Percentiles rank a stretch among this genome's conserved stretches.
These are phyloP conservation scores for Asarcornis scutulata DNA, from an alignment of 2,113 vertebrate genomes.

Conservation along the genomic window DNA sequence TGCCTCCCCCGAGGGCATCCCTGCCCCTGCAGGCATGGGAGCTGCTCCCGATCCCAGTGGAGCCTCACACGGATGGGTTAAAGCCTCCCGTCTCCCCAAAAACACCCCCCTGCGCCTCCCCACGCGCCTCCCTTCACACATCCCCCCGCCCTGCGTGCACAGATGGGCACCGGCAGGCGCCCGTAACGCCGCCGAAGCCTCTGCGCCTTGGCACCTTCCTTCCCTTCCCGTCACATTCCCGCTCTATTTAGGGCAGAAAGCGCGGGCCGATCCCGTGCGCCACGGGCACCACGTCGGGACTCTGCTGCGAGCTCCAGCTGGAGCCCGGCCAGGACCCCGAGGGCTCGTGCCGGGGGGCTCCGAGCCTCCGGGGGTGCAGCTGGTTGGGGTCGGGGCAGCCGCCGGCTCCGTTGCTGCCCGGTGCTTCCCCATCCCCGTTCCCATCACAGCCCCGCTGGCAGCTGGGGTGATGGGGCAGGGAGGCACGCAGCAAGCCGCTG, in stretches of 20 bases:
- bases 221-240: not conserved
- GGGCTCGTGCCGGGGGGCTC: not conserved
- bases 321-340: conserved; percentile 44
- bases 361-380: not conserved
- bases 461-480: conserved; percentile 22
- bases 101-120: not conserved
- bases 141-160: not conserved
- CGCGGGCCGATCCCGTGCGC: not conserved
- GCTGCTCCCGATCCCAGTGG: not conserved
- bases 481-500: not conserved
- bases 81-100: not conserved
- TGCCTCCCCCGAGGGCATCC: not conserved
- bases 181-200: not conserved
- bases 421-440: not conserved
- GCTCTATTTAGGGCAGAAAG: conserved; percentile 38
- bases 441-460: fast-evolving
- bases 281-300: not conserved
- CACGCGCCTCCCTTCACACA: not conserved
- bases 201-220: conserved; percentile 19
- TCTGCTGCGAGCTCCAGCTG: conserved; percentile 18
- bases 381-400: not conserved
- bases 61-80: not conserved
- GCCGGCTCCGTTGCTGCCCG: not conserved
- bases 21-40: not conserved
- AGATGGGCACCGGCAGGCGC: conserved; percentile 20